A percentile compares a stretch with the other conserved stretches of the same genome.
Evolutionary conservation across 2,888 invertebrate genomes (phyloP).

Genomic region (Drosophila mimica): DNA sequence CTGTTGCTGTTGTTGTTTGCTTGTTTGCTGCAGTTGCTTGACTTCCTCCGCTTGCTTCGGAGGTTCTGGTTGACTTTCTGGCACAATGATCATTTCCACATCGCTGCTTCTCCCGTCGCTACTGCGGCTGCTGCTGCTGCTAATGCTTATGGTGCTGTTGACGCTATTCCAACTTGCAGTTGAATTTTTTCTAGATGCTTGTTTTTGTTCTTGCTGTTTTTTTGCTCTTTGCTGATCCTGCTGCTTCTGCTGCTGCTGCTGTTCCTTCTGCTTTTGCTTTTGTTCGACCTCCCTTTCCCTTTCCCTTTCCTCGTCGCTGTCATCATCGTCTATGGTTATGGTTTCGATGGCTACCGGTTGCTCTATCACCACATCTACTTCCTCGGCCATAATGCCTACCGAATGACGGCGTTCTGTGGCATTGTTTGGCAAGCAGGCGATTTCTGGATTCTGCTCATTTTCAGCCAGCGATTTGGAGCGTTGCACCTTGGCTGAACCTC

Average conservation of each 20-base stretch:
- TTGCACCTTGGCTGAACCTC: constrained; percentile 45
- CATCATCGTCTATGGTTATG: constrained; percentile 69
- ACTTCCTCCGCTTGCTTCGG: not conserved
- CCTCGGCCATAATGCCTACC: constrained; percentile 71
- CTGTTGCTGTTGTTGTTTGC: not conserved
- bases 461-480: constrained; percentile 66
- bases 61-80: constrained; percentile 7
- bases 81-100: constrained; percentile 50
- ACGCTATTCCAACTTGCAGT: constrained; percentile 34
- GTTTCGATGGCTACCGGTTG: constrained; percentile 62
- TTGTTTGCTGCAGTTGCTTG: not conserved
- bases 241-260: not conserved
- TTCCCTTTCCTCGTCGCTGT: constrained; percentile 52
- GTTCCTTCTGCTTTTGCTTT: constrained; percentile 7
- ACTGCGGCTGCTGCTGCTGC: constrained; percentile 51
- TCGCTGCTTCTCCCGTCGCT: constrained; percentile 57
- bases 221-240: not conserved
- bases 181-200: constrained; percentile 47
- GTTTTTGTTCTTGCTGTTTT: not conserved
- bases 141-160: constrained; percentile 21
- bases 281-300: constrained; percentile 6
- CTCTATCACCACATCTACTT: constrained; percentile 62
- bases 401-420: constrained; percentile 57
- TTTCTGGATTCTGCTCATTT: constrained; percentile 6
- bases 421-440: constrained; percentile 9